These are phyloP conservation scores for Tipula vernalis DNA, from an alignment of 2,888 invertebrate genomes.

Conservation along the genomic window DNA sequence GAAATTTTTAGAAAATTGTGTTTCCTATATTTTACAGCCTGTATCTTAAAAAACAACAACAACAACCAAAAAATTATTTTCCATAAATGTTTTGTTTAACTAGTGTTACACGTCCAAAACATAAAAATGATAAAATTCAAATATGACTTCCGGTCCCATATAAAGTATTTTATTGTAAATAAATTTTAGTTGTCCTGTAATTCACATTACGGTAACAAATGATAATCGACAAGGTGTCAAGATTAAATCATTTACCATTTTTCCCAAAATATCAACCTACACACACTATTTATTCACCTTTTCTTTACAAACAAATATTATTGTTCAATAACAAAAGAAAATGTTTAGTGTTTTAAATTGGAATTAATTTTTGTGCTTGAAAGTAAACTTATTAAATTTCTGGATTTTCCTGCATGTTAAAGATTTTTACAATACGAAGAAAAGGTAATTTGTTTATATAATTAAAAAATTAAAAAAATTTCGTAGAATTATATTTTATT, in stretches of 20 bases:
- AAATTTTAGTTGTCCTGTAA: neutral
- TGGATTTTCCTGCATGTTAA: neutral
- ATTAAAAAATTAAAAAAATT: neutral
- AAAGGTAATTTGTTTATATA: neutral
- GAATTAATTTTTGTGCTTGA: neutral
- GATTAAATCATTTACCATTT: neutral
- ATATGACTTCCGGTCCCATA: too few relatives aligned
- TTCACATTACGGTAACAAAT: neutral
- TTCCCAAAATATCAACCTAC: neutral
- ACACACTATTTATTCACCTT: neutral
- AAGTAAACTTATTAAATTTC: neutral
- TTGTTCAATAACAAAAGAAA: neutral
- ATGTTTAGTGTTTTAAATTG: neutral
- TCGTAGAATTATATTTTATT: neutral
- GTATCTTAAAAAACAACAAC: too few relatives aligned
- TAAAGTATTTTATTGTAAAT: too few relatives aligned
- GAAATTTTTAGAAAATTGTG: too few relatives aligned
- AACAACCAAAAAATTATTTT: too few relatives aligned
- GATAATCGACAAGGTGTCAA: neutral
- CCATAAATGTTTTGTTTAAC: too few relatives aligned
- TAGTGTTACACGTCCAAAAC: too few relatives aligned
- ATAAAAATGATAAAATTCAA: too few relatives aligned
- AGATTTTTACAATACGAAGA: neutral
- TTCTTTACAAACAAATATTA: neutral
- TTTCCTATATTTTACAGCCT: too few relatives aligned